phyloP scores from a whole-genome alignment of 2,797 vertebrate genomes.

The Hippoglossus hippoglossus region DNA sequence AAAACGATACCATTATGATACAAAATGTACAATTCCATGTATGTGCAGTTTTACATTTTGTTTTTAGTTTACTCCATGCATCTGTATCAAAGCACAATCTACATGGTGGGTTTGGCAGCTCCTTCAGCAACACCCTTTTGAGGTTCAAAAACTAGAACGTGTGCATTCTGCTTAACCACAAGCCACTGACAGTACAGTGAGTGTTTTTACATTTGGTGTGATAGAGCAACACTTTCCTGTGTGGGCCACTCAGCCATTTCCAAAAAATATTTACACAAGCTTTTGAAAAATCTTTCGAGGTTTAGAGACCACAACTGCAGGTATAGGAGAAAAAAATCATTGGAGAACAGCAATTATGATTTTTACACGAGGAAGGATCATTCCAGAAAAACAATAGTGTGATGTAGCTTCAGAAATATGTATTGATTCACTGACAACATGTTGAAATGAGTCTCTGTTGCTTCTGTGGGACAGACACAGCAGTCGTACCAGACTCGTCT shows the following conservation, averaged over 20 bases:
- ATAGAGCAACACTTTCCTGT: not conserved
- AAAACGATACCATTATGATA: too few species aligned
- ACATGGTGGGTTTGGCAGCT: not conserved
- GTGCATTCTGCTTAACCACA: constrained; percentile 12
- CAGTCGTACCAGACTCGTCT: constrained; percentile 8
- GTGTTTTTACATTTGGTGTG: constrained; percentile 9
- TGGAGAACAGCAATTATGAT: not conserved
- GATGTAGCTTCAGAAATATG: not conserved
- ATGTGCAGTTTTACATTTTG: not conserved
- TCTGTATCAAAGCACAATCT: constrained; percentile 1
- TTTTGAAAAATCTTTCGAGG: too few species aligned
- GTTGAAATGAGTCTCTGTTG: not conserved
- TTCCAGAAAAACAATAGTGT: not conserved
- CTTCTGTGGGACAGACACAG: constrained; percentile 2
- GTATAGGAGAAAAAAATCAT: not conserved
- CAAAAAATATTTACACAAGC: too few species aligned
- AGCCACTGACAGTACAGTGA: not conserved
- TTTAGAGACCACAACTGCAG: too few species aligned
- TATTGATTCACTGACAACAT: not conserved
- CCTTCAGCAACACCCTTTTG: not conserved
- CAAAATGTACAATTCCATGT: too few species aligned
- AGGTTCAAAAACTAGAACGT: constrained; percentile 21
- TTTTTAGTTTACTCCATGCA: not conserved
- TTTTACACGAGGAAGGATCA: not conserved
- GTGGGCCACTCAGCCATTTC: not conserved